Conservation (phyloP, 2,888 invertebrate genomes). For the Linnaemya tessellans region DNA sequence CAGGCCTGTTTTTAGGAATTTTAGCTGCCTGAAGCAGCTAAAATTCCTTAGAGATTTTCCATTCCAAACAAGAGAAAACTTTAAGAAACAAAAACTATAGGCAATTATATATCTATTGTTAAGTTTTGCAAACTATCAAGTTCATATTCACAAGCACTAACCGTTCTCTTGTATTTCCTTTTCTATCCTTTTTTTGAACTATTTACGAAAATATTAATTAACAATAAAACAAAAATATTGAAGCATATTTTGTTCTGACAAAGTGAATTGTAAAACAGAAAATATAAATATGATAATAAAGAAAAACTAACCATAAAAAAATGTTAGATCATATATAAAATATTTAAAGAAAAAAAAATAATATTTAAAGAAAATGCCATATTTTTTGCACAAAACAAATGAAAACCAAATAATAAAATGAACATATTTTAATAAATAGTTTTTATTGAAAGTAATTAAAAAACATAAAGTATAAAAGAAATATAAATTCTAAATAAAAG, state of each 20-base stretch:
- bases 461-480: slow-evolving; percentile 1
- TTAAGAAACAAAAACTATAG: too few species aligned
- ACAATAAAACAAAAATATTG: not conserved
- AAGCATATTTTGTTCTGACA: not conserved
- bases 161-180: too few species aligned
- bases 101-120: too few species aligned
- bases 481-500: slow-evolving; percentile 42
- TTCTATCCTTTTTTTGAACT: not conserved
- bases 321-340: not conserved
- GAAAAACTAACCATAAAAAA: slow-evolving; percentile 8
- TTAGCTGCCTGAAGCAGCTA: too few species aligned
- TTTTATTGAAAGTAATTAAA: slow-evolving; percentile 57
- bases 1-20: too few species aligned
- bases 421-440: slow-evolving; percentile 71
- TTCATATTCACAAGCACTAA: too few species aligned
- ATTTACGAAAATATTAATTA: not conserved
- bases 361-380: slow-evolving; percentile 54
- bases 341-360: slow-evolving; percentile 37
- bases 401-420: slow-evolving; percentile 40
- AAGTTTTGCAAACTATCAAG: too few species aligned
- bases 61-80: too few species aligned
- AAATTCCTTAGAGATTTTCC: too few species aligned
- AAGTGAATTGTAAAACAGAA: slow-evolving; percentile 36
- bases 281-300: slow-evolving; percentile 14
- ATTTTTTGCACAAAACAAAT: slow-evolving; percentile 71